Base-by-base conservation (phyloP, 1,140 invertebrate genomes). In the Sitophilus oryzae region DNA sequence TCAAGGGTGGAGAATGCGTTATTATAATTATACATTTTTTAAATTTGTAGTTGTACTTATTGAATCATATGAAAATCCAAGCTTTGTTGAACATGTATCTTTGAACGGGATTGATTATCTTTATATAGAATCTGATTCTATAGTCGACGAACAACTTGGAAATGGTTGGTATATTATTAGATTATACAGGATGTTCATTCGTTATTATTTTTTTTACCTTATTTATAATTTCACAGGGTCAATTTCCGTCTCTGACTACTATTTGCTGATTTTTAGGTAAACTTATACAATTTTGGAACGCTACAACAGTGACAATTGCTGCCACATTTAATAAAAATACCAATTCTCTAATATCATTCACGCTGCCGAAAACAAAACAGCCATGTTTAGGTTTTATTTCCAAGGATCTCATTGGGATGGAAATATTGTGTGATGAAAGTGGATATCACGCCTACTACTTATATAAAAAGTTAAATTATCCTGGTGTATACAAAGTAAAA, bases 361-460 rank as follows among this genome's bases (percentile, higher is more conserved):
- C 15, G n/a, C 21, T 15, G 20, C 52, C 52, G 5, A 25, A 15
- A 2, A 19, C 25, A 16, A 43, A 55, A 9, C 44, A 55, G 20
- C 11, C 23, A 1, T 55, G 52, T 36, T 5, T 55, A n/a, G 46
- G 21, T 3, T 55, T 55, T 22, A 30, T 55, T n/a, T 16, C 23
- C 5, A 8, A 25, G 4, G 10, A 15, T 9, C 16, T 45, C 11
- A 11, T 23, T 19, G 30, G 19, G 36, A 16, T 48, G 6, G 22
- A 55, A n/a, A 48, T 55, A 9, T 21, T 21, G 3, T 55, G 52
- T 36, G 44, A 41, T 19, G 35, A 48, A 25, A 15, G 19, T 8
- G 22, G 5, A 8, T n/a, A 22, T 5, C 21, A 20, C n/a, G 5
- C 14, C 0, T 54, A 15, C 22, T 45, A 46, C 15, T 46, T n/a